Percentiles rank a stretch among this genome's conserved stretches.
phyloP scores from a whole-genome alignment of 2,888 invertebrate genomes.

The Drosophila aldrichi region DNA sequence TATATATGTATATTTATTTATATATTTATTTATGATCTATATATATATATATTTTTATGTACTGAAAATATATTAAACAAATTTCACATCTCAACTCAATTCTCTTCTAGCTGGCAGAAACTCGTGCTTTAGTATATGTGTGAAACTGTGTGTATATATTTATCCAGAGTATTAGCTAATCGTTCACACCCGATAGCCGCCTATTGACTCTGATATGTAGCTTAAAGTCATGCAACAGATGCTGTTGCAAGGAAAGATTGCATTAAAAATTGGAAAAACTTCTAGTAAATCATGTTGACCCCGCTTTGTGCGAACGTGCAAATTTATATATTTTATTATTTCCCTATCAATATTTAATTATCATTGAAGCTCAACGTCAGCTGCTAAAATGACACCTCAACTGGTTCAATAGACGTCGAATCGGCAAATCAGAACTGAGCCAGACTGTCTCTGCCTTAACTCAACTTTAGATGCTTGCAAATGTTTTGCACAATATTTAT shows the following conservation, averaged over 20 bases:
- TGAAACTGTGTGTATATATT: not conserved
- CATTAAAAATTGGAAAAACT: not conserved
- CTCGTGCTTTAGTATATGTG: not conserved
- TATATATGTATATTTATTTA: too few species aligned
- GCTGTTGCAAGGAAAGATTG: not conserved
- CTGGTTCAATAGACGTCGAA: not conserved
- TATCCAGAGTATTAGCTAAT: not conserved
- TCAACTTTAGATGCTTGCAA: not conserved
- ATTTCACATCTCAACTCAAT: too few species aligned
- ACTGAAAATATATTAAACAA: not conserved
- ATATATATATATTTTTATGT: too few species aligned
- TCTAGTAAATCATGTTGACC: conserved; percentile 1
- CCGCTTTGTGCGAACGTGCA: conserved; percentile 4
- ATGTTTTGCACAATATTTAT: not conserved
- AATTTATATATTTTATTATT: not conserved
- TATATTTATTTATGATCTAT: too few species aligned
- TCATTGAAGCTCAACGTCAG: not conserved
- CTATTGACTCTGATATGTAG: not conserved
- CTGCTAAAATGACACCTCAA: not conserved
- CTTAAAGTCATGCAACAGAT: not conserved
- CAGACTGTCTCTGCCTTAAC: not conserved
- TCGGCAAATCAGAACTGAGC: not conserved
- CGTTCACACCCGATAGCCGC: not conserved
- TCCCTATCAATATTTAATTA: conserved; percentile 10
- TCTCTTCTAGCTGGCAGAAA: not conserved